These are phyloP conservation scores for Hylyphantes graminicola DNA, from an alignment of 1,140 invertebrate genomes.

Conservation along the genomic window DNA sequence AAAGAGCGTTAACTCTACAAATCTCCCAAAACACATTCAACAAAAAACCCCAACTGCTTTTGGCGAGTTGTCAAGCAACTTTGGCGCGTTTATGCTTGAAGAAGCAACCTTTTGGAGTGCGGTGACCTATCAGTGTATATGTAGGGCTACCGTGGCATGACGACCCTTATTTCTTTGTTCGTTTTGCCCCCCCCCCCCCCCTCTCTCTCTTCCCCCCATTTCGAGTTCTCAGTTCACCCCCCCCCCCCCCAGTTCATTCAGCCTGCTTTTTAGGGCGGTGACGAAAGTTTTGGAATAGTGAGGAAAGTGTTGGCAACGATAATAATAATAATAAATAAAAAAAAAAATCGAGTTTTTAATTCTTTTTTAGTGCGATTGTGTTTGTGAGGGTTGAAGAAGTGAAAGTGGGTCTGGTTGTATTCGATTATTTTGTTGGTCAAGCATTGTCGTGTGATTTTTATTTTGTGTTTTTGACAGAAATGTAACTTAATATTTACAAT, in stretches of 20 bases:
- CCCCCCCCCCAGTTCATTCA: slow-evolving; percentile 16
- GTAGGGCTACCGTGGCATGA: slow-evolving; percentile 58
- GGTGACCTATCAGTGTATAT: slow-evolving; percentile 59
- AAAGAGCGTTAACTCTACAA: too few relatives aligned
- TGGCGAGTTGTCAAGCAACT: slow-evolving; percentile 41
- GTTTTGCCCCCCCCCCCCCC: slow-evolving; percentile 10
- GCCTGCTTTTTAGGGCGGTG: slow-evolving; percentile 53
- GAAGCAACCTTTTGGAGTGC: slow-evolving; percentile 33
- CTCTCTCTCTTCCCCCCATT: too few relatives aligned
- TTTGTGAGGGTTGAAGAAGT: too few relatives aligned
- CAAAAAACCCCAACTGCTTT: neutral
- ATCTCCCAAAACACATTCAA: neutral
- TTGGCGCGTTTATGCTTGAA: slow-evolving; percentile 40
- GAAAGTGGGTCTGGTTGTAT: too few relatives aligned
- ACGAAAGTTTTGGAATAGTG: slow-evolving; percentile 40
- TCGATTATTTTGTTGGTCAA: too few relatives aligned
- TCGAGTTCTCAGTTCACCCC: neutral
- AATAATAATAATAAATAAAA: slow-evolving; percentile 8
- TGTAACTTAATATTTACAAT: too few relatives aligned
- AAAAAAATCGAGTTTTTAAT: too few relatives aligned
- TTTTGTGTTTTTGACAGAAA: too few relatives aligned
- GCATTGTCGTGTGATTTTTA: too few relatives aligned
- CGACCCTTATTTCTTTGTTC: slow-evolving; percentile 51
- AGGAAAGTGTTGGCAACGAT: slow-evolving; percentile 14
- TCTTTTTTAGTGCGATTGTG: too few relatives aligned